Conservation (phyloP, 23 tunicate genomes). For the Trididemnum miniatum region DNA sequence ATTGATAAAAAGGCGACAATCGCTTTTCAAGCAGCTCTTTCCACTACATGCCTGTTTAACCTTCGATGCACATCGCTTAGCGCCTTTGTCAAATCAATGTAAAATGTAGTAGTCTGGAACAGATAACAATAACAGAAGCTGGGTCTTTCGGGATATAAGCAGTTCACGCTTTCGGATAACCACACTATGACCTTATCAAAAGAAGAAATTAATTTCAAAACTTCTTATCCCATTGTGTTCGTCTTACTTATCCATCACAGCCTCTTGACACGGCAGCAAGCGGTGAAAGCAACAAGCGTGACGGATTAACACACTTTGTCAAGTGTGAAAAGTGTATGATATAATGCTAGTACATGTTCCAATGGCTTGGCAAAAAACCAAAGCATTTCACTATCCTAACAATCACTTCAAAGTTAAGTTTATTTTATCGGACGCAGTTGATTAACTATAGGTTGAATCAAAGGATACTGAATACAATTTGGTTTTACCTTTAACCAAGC, state of each 20-base stretch:
- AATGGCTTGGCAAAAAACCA: too few relatives aligned
- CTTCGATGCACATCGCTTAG: slow-evolving; percentile 13
- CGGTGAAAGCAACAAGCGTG: slow-evolving; percentile 2
- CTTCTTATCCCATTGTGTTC: background rate
- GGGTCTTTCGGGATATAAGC: background rate
- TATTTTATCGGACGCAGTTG: too few relatives aligned
- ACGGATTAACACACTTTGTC: slow-evolving; percentile 13
- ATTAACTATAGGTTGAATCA: too few relatives aligned
- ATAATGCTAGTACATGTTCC: too few relatives aligned
- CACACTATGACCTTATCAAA: background rate
- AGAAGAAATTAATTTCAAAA: too few relatives aligned
- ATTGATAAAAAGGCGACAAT: background rate
- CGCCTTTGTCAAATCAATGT: background rate
- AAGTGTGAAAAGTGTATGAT: too few relatives aligned
- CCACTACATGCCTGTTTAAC: slow-evolving; percentile 25
- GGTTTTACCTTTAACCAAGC: too few relatives aligned
- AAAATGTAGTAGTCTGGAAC: background rate
- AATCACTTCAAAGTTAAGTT: too few relatives aligned
- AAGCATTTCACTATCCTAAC: too few relatives aligned
- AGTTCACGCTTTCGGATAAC: background rate
- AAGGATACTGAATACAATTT: too few relatives aligned
- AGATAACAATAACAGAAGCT: background rate
- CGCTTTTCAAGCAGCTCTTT: slow-evolving; percentile 2
- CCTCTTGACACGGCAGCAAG: background rate
- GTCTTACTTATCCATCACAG: background rate